Conservation (phyloP, 2,113 vertebrate species). For the Tamias sibiricus region DNA sequence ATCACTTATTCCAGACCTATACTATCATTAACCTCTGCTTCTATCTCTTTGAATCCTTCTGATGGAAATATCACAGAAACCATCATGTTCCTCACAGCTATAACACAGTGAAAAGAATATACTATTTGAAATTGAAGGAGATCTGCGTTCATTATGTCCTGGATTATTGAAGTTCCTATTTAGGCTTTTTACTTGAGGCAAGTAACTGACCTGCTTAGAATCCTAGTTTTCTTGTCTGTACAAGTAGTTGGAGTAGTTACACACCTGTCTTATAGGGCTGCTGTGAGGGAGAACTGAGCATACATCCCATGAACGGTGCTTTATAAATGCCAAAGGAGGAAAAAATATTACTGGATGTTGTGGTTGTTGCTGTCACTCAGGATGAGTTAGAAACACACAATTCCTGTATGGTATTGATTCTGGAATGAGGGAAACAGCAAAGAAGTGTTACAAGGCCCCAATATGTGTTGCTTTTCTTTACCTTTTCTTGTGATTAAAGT, state of each 20-base stretch:
- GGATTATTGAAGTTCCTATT: neutral
- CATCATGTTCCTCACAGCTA: neutral
- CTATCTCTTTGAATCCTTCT: conserved; percentile 42
- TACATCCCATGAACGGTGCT: neutral
- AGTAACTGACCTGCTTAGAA: conserved; percentile 9
- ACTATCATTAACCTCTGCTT: neutral
- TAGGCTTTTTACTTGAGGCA: conserved; percentile 16
- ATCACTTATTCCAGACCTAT: conserved; percentile 1
- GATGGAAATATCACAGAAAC: conserved; percentile 45
- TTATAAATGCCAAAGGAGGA: neutral
- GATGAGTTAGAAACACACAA: neutral
- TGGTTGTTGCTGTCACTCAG: neutral
- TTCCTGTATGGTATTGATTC: neutral
- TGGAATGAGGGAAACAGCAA: neutral
- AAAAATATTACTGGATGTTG: neutral
- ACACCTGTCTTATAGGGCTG: neutral
- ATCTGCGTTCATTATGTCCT: neutral
- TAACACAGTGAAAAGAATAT: neutral
- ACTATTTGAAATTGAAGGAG: neutral
- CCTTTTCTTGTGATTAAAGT: neutral
- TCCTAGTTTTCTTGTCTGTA: conserved; percentile 22
- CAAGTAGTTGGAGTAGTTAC: neutral
- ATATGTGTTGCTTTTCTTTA: conserved; percentile 4
- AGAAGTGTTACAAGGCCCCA: neutral
- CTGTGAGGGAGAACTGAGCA: neutral